Conservation (phyloP, 2,797 vertebrate species). For the Smutsia temminckii region DNA sequence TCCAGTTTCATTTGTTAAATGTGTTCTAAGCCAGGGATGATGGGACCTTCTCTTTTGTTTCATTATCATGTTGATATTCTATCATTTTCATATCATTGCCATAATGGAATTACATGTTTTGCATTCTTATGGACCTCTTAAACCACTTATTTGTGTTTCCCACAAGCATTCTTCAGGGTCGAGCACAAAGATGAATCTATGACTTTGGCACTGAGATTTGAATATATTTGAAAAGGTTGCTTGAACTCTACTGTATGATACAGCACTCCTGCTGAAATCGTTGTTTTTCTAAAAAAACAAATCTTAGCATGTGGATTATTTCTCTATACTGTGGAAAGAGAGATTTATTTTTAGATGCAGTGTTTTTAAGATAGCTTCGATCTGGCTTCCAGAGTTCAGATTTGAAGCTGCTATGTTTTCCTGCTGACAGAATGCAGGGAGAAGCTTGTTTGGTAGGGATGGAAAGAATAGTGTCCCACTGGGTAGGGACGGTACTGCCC, state of each 20-base stretch:
- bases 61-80: slow-evolving; percentile 20
- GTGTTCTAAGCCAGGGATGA: slow-evolving; percentile 5
- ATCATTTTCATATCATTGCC: neutral
- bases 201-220: slow-evolving; percentile 10
- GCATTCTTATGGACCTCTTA: slow-evolving; percentile 47
- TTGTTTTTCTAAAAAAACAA: slow-evolving; percentile 43
- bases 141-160: slow-evolving; percentile 38
- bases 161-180: slow-evolving; percentile 30
- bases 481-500: neutral
- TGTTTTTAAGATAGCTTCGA: slow-evolving; percentile 42
- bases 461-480: neutral
- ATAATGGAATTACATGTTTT: slow-evolving; percentile 43
- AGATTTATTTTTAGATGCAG: slow-evolving; percentile 23
- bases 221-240: slow-evolving; percentile 46
- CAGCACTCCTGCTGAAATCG: neutral
- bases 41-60: slow-evolving; percentile 1
- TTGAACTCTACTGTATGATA: slow-evolving; percentile 9
- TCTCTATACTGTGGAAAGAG: slow-evolving; percentile 42
- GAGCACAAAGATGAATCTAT: slow-evolving; percentile 31
- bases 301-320: neutral
- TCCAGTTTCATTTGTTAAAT: slow-evolving; percentile 37
- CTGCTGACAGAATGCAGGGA: slow-evolving; percentile 23
- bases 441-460: slow-evolving; percentile 32
- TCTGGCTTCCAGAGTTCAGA: neutral
- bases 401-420: slow-evolving; percentile 11